A percentile compares a stretch with the other conserved stretches of the same genome.
Evolutionary conservation across 2,797 vertebrate species (phyloP).

Genomic region (Anguilla megastoma): DNA sequence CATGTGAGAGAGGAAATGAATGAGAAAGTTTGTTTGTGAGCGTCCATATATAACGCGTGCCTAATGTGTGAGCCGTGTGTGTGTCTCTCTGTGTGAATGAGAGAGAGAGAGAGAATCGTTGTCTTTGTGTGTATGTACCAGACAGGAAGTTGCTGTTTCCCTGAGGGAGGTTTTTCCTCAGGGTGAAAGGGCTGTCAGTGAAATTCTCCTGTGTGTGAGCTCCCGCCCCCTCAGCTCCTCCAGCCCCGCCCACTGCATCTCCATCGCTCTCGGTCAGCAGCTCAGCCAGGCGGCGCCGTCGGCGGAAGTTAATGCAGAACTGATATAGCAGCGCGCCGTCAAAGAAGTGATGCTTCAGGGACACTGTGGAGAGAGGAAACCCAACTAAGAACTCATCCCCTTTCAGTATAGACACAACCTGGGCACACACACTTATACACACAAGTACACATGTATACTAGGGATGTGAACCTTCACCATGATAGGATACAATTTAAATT

Average conservation of each 20-base stretch:
- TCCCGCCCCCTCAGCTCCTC: background rate
- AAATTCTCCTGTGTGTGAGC: constrained; percentile 65
- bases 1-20: background rate
- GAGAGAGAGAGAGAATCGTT: background rate
- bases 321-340: constrained; percentile 83
- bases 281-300: constrained; percentile 75
- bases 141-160: constrained; percentile 73
- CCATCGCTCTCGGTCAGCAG: constrained; percentile 70
- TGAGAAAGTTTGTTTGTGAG: background rate
- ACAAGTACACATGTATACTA: background rate
- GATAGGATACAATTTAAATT: too few species aligned
- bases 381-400: background rate
- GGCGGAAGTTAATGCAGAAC: constrained; percentile 84
- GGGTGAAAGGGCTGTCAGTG: constrained; percentile 77
- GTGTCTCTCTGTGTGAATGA: background rate
- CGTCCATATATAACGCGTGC: background rate
- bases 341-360: constrained; percentile 78
- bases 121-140: constrained; percentile 59
- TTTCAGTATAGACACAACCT: background rate
- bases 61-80: background rate
- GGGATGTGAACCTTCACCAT: too few species aligned
- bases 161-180: constrained; percentile 66
- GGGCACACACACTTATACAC: background rate
- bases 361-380: constrained; percentile 65
- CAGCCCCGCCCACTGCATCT: constrained; percentile 4